phyloP scores from a whole-genome alignment of 1,140 invertebrate species.

The Bacillus rossius region DNA sequence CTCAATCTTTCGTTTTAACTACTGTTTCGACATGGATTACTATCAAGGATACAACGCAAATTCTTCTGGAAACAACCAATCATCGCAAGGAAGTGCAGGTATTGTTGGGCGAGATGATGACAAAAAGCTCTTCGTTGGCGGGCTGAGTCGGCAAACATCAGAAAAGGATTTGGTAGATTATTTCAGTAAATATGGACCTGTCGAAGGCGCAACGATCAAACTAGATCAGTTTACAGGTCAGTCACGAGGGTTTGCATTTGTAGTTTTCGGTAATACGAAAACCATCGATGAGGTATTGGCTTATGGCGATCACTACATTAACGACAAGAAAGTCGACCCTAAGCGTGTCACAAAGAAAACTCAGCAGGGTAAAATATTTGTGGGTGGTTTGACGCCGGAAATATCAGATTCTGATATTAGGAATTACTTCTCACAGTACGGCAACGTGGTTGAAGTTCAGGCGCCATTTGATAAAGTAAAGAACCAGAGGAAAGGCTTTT shows the following conservation, averaged over 20 bases:
- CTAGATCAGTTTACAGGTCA: constrained; percentile 57
- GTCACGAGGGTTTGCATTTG: constrained; percentile 63
- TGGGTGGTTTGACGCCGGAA: constrained; percentile 59
- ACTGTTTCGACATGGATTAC: constrained; percentile 2
- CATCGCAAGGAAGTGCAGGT: constrained; percentile 33
- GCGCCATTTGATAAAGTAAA: constrained; percentile 66
- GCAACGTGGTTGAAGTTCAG: constrained; percentile 58
- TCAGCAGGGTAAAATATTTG: constrained; percentile 58
- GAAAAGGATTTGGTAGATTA: constrained; percentile 53
- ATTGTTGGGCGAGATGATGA: constrained; percentile 48
- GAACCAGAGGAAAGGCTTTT: constrained; percentile 59
- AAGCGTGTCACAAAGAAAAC: constrained; percentile 56
- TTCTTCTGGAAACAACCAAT: not conserved
- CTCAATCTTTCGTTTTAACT: not conserved
- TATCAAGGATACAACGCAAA: constrained; percentile 8
- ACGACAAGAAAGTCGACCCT: constrained; percentile 59
- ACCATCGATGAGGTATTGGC: constrained; percentile 54
- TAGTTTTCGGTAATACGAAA: constrained; percentile 56
- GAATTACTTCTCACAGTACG: constrained; percentile 55
- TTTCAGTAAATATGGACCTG: constrained; percentile 57
- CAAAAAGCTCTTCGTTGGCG: constrained; percentile 47
- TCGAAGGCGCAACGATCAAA: constrained; percentile 59
- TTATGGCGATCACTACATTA: constrained; percentile 51
- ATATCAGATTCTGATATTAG: constrained; percentile 58
- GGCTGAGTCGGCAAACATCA: constrained; percentile 44